Evolutionary conservation across 2,113 vertebrate genomes (phyloP).

Genomic region (Emydura subglobosa): DNA sequence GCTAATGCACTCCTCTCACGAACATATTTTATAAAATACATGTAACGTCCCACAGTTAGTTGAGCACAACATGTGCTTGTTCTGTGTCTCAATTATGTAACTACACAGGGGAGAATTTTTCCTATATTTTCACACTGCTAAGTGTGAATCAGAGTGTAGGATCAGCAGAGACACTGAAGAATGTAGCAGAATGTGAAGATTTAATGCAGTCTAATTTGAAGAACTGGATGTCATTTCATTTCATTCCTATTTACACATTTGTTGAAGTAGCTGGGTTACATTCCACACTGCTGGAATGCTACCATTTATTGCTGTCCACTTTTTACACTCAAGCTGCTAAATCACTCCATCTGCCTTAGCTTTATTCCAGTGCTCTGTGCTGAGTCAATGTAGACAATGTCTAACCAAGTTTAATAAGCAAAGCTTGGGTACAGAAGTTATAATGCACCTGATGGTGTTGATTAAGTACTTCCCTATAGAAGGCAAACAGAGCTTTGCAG

Average conservation of each 20-base stretch:
- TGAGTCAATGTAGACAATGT: background rate
- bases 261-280: background rate
- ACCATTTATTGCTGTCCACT: background rate
- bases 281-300: background rate
- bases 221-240: constrained; percentile 10
- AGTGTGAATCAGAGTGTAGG: constrained; percentile 15
- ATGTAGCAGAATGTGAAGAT: constrained; percentile 31
- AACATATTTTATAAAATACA: constrained; percentile 60
- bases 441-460: background rate
- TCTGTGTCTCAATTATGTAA: constrained; percentile 52
- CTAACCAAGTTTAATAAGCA: background rate
- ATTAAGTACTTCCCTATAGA: background rate
- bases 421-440: background rate
- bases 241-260: background rate
- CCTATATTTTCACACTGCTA: constrained; percentile 53
- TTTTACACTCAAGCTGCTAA: background rate
- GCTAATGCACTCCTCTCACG: constrained; percentile 49
- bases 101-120: constrained; percentile 43
- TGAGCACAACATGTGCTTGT: constrained; percentile 59
- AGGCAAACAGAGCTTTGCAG: background rate
- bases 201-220: background rate
- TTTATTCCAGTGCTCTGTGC: background rate
- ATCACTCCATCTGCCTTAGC: background rate
- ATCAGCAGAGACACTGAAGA: constrained; percentile 32
- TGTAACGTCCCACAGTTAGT: constrained; percentile 47